Percentiles rank a stretch among this genome's conserved stretches.
Evolutionary conservation across 2,113 vertebrate genomes (phyloP).

Genomic region (Macaca nemestrina): DNA sequence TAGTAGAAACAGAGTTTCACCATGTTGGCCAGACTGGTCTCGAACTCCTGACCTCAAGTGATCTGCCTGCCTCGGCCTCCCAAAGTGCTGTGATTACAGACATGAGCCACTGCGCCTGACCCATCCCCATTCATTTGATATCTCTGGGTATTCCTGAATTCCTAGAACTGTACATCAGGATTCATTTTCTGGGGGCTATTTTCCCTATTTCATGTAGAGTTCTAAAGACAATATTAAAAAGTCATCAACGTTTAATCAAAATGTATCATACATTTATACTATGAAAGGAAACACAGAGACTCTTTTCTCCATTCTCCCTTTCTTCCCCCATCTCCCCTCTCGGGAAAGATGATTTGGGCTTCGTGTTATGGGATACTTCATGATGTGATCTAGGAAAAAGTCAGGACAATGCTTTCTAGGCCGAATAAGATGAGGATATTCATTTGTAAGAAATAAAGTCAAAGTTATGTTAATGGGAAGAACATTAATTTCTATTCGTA

Average conservation of each 20-base stretch:
- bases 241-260: not conserved
- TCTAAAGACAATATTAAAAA: conserved; percentile 9
- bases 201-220: not conserved
- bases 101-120: too few relatives aligned
- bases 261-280: not conserved
- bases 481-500: not conserved
- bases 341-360: not conserved
- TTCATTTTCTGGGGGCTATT: not conserved
- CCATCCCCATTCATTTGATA: not conserved
- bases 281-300: not conserved
- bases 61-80: too few relatives aligned
- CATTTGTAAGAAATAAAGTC: not conserved
- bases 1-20: too few relatives aligned
- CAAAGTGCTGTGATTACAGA: too few relatives aligned
- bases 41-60: too few relatives aligned
- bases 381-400: not conserved
- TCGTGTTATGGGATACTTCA: not conserved
- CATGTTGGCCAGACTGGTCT: too few relatives aligned
- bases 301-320: not conserved
- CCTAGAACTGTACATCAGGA: not conserved
- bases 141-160: not conserved
- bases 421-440: not conserved
- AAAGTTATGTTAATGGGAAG: not conserved
- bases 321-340: not conserved
- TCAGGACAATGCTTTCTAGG: not conserved